Evolutionary conservation across 2,888 invertebrate species (phyloP).

Genomic region (Steinernema scapterisci): DNA sequence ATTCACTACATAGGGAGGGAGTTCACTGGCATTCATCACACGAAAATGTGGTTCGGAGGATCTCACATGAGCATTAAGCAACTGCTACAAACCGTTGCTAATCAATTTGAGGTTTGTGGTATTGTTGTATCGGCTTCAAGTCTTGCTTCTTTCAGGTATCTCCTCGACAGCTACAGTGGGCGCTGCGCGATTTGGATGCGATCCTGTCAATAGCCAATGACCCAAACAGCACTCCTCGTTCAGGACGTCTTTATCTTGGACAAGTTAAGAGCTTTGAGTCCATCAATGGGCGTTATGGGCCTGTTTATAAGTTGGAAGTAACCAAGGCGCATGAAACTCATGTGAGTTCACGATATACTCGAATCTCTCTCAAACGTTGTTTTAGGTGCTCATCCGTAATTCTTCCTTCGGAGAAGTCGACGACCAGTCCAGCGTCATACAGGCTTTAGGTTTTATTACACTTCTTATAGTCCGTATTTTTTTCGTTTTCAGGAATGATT

Average conservation of each 20-base stretch:
- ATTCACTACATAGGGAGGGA: constrained; percentile 46
- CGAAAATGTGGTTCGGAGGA: constrained; percentile 59
- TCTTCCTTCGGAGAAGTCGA: neutral
- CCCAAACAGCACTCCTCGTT: neutral
- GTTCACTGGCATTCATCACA: constrained; percentile 41
- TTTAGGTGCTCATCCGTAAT: neutral
- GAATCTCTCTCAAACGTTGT: neutral
- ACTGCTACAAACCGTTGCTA: constrained; percentile 49
- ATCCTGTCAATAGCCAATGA: constrained; percentile 3
- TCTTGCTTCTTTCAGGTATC: neutral
- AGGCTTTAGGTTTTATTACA: neutral
- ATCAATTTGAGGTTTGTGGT: constrained; percentile 47
- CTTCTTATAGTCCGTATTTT: too few species aligned
- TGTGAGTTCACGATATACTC: neutral
- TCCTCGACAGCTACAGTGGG: neutral
- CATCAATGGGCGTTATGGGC: neutral
- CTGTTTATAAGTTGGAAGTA: constrained; percentile 16
- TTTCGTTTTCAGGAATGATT: neutral
- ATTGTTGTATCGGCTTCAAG: constrained; percentile 28
- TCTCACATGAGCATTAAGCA: constrained; percentile 53
- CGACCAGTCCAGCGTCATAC: constrained; percentile 12
- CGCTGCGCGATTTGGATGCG: constrained; percentile 9
- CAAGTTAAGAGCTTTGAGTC: constrained; percentile 20
- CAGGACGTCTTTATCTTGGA: neutral
- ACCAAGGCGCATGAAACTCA: constrained; percentile 25